Percentiles rank a stretch among this genome's conserved stretches.
Evolutionary conservation across 2,888 invertebrate genomes (phyloP).

Genomic region (Boloria selene): DNA sequence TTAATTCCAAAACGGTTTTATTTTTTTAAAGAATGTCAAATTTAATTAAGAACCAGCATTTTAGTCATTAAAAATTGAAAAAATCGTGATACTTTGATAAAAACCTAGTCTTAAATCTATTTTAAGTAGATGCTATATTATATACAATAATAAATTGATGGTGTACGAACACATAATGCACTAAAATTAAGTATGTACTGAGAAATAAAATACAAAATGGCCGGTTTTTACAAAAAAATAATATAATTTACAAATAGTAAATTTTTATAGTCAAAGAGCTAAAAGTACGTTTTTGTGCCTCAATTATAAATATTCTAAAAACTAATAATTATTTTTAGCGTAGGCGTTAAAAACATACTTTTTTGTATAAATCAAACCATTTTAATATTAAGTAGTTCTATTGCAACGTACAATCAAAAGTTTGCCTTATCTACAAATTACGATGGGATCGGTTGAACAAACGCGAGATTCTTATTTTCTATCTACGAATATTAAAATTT

Average conservation of each 20-base stretch:
- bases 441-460: constrained; percentile 34
- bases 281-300: constrained; percentile 9
- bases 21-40: background rate
- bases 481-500: constrained; percentile 29
- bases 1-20: constrained; percentile 24
- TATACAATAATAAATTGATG: constrained; percentile 53
- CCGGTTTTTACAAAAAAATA: constrained; percentile 31
- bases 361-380: background rate
- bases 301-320: background rate
- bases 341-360: constrained; percentile 7
- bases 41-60: constrained; percentile 17
- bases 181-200: constrained; percentile 44
- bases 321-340: background rate
- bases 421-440: constrained; percentile 30
- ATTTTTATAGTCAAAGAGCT: constrained; percentile 15
- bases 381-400: constrained; percentile 8
- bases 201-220: constrained; percentile 33
- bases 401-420: constrained; percentile 18
- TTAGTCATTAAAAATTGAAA: constrained; percentile 33
- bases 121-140: constrained; percentile 45
- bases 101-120: constrained; percentile 46
- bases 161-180: constrained; percentile 61
- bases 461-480: constrained; percentile 36
- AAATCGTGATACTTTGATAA: constrained; percentile 33
- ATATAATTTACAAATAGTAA: constrained; percentile 5